Base-by-base conservation (phyloP, 2,113 vertebrate genomes). In the Seriola dumerili region DNA sequence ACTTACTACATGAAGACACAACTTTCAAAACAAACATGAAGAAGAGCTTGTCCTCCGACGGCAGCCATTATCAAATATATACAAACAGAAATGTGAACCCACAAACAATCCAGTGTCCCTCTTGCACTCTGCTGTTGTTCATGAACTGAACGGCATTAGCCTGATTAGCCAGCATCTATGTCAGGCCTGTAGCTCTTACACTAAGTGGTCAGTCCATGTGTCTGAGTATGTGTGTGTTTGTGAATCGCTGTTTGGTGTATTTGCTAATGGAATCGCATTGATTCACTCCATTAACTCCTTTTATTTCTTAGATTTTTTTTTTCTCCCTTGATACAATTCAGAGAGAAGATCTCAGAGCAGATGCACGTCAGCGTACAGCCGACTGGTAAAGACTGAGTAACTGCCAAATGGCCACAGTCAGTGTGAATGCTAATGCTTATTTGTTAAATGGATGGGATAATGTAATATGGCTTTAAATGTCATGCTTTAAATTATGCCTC, bases 261-360 rank as follows among this genome's bases (percentile, higher is more conserved):
- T 46, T 54, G 78, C 78, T 93, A 90, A 94, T 92, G 83, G 85
- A 78, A 84, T 78, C 76, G 67, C 70, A 94, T 93, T 85, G 92
- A 94, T 91, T 89, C 57, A 10, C 76, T 91, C 85, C 84, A 84
- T 91, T 91, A 91, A 91, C 78, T 83, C 25, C 40, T 89, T 91
- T 88, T 83, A 77, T 85, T 81, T 84, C 82, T 83, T 82, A 5
- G 46, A 64, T 81, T 81, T 85, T 64, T 58, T 32, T 11, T 44
- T 25, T 52, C 72, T 84, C 78, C 72, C 78, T 85, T 10, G 66
- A 87, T 76, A 83, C 89, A 90, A 85, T 81, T 91, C 78, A 85
- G 55, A 72, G 66, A 70, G 82, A 68, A 57, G 78, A 80, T 73
- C n/a, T 87, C 61, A 76, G 48, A 44, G 86, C 85, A 88, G 86